Conservation (phyloP, 2,797 vertebrate genomes). For the Galaxias olidus region DNA sequence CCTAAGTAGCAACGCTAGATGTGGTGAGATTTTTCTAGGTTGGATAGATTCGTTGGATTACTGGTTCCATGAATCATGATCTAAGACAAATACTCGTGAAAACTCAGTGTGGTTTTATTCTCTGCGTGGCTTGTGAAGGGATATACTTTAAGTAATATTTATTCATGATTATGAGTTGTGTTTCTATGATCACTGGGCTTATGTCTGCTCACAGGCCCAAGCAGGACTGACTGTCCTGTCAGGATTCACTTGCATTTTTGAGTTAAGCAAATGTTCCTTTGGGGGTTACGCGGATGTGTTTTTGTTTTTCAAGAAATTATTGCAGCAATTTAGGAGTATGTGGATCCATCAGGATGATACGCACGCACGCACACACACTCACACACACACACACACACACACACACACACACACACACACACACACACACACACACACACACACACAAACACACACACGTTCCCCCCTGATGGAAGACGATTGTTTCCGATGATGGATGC, state of each 20-base stretch:
- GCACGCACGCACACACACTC: not conserved
- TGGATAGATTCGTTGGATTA: slow-evolving; percentile 74
- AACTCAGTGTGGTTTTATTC: slow-evolving; percentile 48
- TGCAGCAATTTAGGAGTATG: slow-evolving; percentile 74
- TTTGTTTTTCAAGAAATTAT: slow-evolving; percentile 7
- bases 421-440: not conserved
- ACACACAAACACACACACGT: slow-evolving; percentile 16
- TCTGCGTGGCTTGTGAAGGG: slow-evolving; percentile 51
- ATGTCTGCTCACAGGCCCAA: too few relatives aligned
- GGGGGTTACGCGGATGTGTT: too few relatives aligned
- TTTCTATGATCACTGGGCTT: too few relatives aligned
- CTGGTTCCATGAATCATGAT: slow-evolving; percentile 71
- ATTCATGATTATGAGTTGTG: too few relatives aligned
- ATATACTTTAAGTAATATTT: too few relatives aligned
- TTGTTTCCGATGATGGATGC: slow-evolving; percentile 78
- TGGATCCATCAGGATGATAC: not conserved
- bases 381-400: not conserved
- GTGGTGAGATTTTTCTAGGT: slow-evolving; percentile 75
- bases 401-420: not conserved
- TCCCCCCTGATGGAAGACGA: slow-evolving; percentile 60
- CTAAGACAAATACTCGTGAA: slow-evolving; percentile 72
- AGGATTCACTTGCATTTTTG: too few relatives aligned
- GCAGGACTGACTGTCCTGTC: too few relatives aligned
- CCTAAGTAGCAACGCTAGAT: slow-evolving; percentile 56
- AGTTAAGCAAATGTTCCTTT: too few relatives aligned